phyloP scores from a whole-genome alignment of 1,140 invertebrate species.

The Acromyrmex heyeri region DNA sequence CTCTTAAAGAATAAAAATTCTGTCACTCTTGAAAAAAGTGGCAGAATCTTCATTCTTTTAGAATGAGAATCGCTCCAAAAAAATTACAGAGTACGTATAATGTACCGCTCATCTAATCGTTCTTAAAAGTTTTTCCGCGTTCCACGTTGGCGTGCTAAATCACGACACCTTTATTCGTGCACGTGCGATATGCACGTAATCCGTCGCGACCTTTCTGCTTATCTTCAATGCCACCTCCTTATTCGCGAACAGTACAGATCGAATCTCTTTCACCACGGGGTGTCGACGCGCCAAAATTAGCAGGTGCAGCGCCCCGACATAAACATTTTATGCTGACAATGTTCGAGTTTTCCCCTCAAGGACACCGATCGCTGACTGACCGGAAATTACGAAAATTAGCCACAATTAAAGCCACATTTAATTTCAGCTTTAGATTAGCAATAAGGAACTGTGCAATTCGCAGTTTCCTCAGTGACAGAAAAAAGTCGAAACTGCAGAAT shows the following conservation, averaged over 20 bases:
- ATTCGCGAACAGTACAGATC: slow-evolving; percentile 30
- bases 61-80: too few relatives aligned
- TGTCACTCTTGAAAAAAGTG: too few relatives aligned
- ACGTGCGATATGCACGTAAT: slow-evolving; percentile 44
- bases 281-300: slow-evolving; percentile 57
- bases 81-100: background rate
- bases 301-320: slow-evolving; percentile 38
- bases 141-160: slow-evolving; percentile 15
- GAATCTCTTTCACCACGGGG: slow-evolving; percentile 56
- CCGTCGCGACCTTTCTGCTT: slow-evolving; percentile 53
- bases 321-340: slow-evolving; percentile 21
- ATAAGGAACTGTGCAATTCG: background rate
- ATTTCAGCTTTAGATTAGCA: background rate
- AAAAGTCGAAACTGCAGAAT: background rate
- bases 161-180: slow-evolving; percentile 5
- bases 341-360: slow-evolving; percentile 31
- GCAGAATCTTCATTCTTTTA: too few relatives aligned
- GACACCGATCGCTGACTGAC: slow-evolving; percentile 6
- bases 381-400: slow-evolving; percentile 30
- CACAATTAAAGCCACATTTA: slow-evolving; percentile 20
- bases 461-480: background rate
- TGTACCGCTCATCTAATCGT: background rate
- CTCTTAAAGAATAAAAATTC: too few relatives aligned
- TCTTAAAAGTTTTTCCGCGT: background rate
- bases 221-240: slow-evolving; percentile 53